Percentiles rank a stretch among this genome's conserved stretches.
Conservation (phyloP, 2,113 vertebrate species). For the Spermophilus dauricus region DNA sequence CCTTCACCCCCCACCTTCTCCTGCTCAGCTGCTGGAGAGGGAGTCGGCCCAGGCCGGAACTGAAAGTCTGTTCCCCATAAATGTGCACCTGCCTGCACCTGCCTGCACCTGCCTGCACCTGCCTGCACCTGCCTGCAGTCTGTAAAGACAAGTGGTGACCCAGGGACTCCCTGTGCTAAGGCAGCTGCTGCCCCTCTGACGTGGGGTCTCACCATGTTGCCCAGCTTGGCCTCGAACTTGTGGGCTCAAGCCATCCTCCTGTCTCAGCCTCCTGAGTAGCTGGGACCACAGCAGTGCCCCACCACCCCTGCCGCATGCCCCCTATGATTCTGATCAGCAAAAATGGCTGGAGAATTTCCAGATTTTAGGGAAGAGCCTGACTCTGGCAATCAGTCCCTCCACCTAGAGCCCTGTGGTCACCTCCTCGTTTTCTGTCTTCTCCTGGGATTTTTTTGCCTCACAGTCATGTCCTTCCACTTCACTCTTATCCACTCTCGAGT, state of each 20-base stretch:
- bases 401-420: fast-evolving
- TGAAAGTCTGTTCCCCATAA: no score
- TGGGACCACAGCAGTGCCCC: not conserved
- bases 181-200: fast-evolving
- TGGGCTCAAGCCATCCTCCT: not conserved
- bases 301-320: not conserved
- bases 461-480: not conserved
- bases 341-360: not conserved
- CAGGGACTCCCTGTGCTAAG: not conserved
- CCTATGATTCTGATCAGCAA: not conserved
- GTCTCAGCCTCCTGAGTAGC: not conserved
- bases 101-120: no score
- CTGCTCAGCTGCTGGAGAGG: fast-evolving
- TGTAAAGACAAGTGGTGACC: no score
- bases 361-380: not conserved
- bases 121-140: not conserved
- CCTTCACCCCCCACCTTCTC: not conserved
- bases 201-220: not conserved
- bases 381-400: not conserved
- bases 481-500: no score
- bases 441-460: not conserved
- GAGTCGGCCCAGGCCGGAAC: fast-evolving
- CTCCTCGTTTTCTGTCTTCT: no score
- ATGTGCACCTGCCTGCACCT: no score
- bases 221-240: not conserved